phyloP scores from a whole-genome alignment of 1,140 invertebrate genomes.

The Tribolium madens region DNA sequence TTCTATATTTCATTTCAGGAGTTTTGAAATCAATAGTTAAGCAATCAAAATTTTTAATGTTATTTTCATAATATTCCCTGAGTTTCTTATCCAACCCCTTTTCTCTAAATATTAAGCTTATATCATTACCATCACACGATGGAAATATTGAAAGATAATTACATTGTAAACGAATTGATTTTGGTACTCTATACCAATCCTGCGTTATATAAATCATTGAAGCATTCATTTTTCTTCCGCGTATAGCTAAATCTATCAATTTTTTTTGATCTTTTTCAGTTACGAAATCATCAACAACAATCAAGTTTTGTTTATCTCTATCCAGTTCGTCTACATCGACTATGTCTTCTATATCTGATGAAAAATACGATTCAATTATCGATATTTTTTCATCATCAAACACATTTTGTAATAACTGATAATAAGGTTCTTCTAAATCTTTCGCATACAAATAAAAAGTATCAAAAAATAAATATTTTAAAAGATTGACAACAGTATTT shows the following conservation, averaged over 20 bases:
- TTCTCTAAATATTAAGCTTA: constrained; percentile 48
- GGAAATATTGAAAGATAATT: constrained; percentile 48
- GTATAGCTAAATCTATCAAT: constrained; percentile 37
- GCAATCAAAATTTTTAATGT: constrained; percentile 18
- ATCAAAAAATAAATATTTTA: constrained; percentile 47
- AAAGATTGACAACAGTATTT: constrained; percentile 44
- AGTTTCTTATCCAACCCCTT: constrained; percentile 45
- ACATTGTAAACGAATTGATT: constrained; percentile 46
- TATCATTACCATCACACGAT: constrained; percentile 48
- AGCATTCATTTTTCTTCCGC: constrained; percentile 40
- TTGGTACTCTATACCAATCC: constrained; percentile 47
- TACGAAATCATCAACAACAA: constrained; percentile 42
- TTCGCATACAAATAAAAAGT: constrained; percentile 44
- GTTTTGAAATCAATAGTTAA: constrained; percentile 36
- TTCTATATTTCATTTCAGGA: constrained; percentile 41
- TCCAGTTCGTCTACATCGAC: constrained; percentile 45
- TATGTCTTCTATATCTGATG: constrained; percentile 44
- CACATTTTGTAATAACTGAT: constrained; percentile 44
- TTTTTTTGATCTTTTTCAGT: constrained; percentile 41
- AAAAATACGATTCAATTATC: constrained; percentile 42
- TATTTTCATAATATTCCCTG: constrained; percentile 37
- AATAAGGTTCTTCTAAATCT: constrained; percentile 46
- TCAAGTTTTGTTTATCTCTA: constrained; percentile 45
- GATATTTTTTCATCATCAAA: constrained; percentile 49
- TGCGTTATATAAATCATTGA: constrained; percentile 41